A percentile compares a stretch with the other conserved stretches of the same genome.
phyloP scores from a whole-genome alignment of 2,797 vertebrate species.

The Synanceia verrucosa region DNA sequence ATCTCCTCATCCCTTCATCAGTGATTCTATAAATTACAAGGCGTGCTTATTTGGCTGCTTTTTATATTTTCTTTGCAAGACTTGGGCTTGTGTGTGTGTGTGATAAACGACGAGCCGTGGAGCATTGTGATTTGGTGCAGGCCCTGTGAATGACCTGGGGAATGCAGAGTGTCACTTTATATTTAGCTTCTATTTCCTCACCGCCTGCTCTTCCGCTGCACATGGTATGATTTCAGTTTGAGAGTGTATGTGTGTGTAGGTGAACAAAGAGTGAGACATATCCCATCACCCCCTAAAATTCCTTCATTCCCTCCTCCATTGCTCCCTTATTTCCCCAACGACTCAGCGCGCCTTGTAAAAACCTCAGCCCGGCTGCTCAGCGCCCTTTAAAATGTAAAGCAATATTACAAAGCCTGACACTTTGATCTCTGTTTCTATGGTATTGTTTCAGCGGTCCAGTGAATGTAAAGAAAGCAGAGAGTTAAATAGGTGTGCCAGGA shows the following conservation, averaged over 20 bases:
- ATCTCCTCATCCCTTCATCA: conserved; percentile 59
- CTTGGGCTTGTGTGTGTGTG: conserved; percentile 43
- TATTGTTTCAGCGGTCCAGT: conserved; percentile 72
- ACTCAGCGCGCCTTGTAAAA: conserved; percentile 73
- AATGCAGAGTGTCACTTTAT: conserved; percentile 73
- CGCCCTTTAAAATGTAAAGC: conserved; percentile 78
- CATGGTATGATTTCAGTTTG: conserved; percentile 67
- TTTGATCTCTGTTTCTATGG: conserved; percentile 72
- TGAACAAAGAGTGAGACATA: conserved; percentile 62
- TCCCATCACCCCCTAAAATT: conserved; percentile 70
- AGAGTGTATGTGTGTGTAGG: conserved; percentile 19
- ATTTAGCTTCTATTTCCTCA: conserved; percentile 78
- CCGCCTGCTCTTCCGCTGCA: conserved; percentile 62
- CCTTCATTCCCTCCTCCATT: conserved; percentile 72
- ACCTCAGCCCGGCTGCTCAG: conserved; percentile 60
- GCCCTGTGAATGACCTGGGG: conserved; percentile 70
- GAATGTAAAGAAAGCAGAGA: conserved; percentile 64
- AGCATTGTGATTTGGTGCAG: conserved; percentile 63
- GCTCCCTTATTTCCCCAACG: conserved; percentile 77
- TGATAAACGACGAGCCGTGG: conserved; percentile 63
- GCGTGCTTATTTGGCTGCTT: conserved; percentile 64
- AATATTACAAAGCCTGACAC: conserved; percentile 76
- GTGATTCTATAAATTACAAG: conserved; percentile 69
- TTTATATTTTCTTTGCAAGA: conserved; percentile 50
- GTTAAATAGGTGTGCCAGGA: conserved; percentile 32